phyloP scores from a whole-genome alignment of 2,888 invertebrate genomes.

The Actias luna region DNA sequence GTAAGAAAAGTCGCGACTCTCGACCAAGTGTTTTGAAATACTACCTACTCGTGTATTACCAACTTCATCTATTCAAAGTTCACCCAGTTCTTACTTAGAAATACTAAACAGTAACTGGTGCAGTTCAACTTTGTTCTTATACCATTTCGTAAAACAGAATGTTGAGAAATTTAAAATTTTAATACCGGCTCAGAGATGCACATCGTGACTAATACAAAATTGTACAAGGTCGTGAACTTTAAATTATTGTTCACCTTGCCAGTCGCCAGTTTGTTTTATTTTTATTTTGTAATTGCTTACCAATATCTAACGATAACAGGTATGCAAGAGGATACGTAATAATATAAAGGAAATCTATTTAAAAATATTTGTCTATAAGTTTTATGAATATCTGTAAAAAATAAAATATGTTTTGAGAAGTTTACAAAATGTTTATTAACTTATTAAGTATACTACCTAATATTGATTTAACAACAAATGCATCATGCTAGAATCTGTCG shows the following conservation, averaged over 20 bases:
- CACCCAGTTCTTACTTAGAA: slow-evolving; percentile 51
- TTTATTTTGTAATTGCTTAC: slow-evolving; percentile 24
- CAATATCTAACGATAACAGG: slow-evolving; percentile 2
- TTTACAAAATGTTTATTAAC: too few relatives aligned
- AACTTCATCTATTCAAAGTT: slow-evolving; percentile 43
- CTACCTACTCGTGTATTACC: slow-evolving; percentile 29
- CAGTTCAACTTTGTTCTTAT: slow-evolving; percentile 31
- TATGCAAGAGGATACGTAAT: neutral
- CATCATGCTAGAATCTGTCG: too few relatives aligned
- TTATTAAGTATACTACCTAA: too few relatives aligned
- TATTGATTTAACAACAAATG: too few relatives aligned
- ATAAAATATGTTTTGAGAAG: neutral
- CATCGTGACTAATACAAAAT: slow-evolving; percentile 48
- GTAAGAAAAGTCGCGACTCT: slow-evolving; percentile 37
- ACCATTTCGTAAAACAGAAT: slow-evolving; percentile 31
- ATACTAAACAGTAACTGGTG: slow-evolving; percentile 28
- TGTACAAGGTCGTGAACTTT: slow-evolving; percentile 63
- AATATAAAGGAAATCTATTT: neutral
- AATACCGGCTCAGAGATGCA: slow-evolving; percentile 31
- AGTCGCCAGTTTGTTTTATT: slow-evolving; percentile 36
- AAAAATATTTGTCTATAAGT: neutral
- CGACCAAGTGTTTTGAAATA: slow-evolving; percentile 42
- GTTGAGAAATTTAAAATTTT: slow-evolving; percentile 16
- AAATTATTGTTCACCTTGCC: slow-evolving; percentile 56
- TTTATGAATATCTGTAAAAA: neutral